phyloP scores from a whole-genome alignment of 2,113 vertebrate species.

The Campylomormyrus tamandua region DNA sequence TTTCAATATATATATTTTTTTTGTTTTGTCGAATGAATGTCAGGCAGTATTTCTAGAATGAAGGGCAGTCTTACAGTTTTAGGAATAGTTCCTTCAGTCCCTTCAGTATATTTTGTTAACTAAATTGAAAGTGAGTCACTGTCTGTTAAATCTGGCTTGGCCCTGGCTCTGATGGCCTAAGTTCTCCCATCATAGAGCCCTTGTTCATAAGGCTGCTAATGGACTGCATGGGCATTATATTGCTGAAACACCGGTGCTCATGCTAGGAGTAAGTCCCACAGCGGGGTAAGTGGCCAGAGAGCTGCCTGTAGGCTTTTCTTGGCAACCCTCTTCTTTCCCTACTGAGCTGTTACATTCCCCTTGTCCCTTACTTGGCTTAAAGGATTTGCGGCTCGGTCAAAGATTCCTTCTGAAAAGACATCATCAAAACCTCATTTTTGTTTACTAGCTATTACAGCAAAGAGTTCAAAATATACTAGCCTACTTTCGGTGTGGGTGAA shows the following conservation, averaged over 20 bases:
- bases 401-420: neutral
- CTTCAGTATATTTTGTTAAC: neutral
- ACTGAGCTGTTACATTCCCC: constrained; percentile 2
- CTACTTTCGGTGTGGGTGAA: neutral
- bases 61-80: neutral
- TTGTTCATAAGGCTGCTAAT: constrained; percentile 1
- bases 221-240: neutral
- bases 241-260: neutral
- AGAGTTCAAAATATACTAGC: neutral
- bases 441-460: neutral
- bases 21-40: neutral
- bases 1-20: neutral
- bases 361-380: constrained; percentile 1
- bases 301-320: neutral
- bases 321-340: neutral
- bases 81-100: neutral
- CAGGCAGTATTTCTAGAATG: neutral
- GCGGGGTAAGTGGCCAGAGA: neutral
- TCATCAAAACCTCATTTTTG: neutral
- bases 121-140: neutral
- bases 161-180: neutral
- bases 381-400: neutral
- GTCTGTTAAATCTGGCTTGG: neutral
- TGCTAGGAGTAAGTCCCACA: neutral
- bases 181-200: constrained; percentile 6